Evolutionary conservation across 2,888 invertebrate species (phyloP), one percentile per base, ranked within the genome.

Genomic region (Patella depressa): DNA sequence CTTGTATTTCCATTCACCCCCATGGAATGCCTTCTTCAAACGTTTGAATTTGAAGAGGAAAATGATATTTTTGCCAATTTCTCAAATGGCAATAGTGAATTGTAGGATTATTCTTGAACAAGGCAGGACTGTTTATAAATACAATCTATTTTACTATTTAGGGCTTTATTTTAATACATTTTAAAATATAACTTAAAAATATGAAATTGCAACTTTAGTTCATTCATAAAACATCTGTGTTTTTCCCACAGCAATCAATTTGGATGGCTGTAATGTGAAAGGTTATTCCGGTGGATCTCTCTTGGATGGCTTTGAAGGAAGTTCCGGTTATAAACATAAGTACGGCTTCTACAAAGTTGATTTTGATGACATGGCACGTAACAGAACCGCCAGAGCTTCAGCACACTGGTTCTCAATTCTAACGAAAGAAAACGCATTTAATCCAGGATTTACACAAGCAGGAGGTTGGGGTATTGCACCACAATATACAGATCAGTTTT

Each of bases 241-340:
- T 53, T 3, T 53, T 29, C 45, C 45, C 79, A 55, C 81, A 86
- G 87, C 85, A 17, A 84, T 87, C 24, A 77, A 78, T n/a, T 45
- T 81, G 11, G 89, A 89, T 75, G 88, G 88, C 0, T 87, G 87
- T 73, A 87, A 90, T 70, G 89, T 92, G 11, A 85, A 85, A 29
- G 95, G 94, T 0, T 96, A 96, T 87, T 94, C 95, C 0, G 94
- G 94, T 78, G 96, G 96, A 96, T 95, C 95, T 83, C 91, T 96
- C 14, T 93, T 96, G 90, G 96, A 96, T 87, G 95, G 95, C 88
- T 96, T 95, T 90, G 96, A 96, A 90, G 96, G 96, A 96, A 93
- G 93, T 79, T 92, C 93, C 71, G 96, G 96, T 53, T 96, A 94
- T 88, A 94, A 94, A 94, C 95, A 88, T 57, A 84, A 83, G 45